A percentile compares a stretch with the other conserved stretches of the same genome.
Conservation (phyloP, 2,797 vertebrate species). For the Epinephelus malabaricus region DNA sequence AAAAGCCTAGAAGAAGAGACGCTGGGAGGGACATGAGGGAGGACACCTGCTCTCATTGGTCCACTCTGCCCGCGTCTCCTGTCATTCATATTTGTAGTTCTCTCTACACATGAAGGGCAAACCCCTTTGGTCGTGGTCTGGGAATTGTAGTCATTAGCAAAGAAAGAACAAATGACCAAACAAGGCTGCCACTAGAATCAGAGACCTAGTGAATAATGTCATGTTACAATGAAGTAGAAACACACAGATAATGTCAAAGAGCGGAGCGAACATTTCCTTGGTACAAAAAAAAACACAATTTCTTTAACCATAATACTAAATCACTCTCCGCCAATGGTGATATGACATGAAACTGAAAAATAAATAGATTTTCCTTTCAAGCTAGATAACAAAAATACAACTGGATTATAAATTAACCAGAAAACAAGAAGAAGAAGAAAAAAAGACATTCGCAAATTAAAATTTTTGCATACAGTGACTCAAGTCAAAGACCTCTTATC, state of each 20-base stretch:
- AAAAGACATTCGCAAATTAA: conserved; percentile 82
- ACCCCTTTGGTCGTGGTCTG: conserved; percentile 84
- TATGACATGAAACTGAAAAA: conserved; percentile 83
- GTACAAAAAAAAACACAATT: conserved; percentile 68
- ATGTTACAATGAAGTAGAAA: conserved; percentile 60
- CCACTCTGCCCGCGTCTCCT: conserved; percentile 57
- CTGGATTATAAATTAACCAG: conserved; percentile 89
- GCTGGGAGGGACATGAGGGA: conserved; percentile 57
- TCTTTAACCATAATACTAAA: conserved; percentile 81
- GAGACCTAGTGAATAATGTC: conserved; percentile 68
- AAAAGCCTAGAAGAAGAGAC: conserved; percentile 73
- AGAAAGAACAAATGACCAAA: conserved; percentile 50
- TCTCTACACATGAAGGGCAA: conserved; percentile 79
- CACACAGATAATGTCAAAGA: conserved; percentile 69
- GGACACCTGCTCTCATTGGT: conserved; percentile 63
- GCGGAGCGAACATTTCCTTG: conserved; percentile 63
- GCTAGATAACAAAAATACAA: conserved; percentile 83
- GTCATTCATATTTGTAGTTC: conserved; percentile 72
- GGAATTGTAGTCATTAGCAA: conserved; percentile 78
- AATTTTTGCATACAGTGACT: conserved; percentile 85
- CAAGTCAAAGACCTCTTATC: conserved; percentile 74
- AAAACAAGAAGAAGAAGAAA: conserved; percentile 53
- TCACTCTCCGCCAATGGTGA: conserved; percentile 72
- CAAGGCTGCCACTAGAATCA: conserved; percentile 78
- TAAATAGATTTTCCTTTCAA: conserved; percentile 85